Evolutionary conservation across 2,113 vertebrate species (phyloP).

Genomic region (Equus quagga): DNA sequence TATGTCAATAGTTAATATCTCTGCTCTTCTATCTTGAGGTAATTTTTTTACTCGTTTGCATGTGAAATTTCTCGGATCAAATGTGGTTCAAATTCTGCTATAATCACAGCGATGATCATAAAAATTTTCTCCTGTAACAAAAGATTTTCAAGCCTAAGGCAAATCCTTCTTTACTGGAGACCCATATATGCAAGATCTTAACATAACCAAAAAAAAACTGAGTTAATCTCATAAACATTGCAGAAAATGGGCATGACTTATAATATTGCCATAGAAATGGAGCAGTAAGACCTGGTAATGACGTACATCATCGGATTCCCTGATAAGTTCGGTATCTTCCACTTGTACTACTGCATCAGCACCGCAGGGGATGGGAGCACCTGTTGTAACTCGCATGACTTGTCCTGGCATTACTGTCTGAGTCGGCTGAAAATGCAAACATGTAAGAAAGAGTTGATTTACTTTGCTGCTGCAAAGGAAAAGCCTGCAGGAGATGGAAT

Average conservation of each 20-base stretch:
- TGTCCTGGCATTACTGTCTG: constrained; percentile 99
- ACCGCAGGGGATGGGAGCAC: constrained; percentile 99
- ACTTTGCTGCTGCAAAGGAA: constrained; percentile 29
- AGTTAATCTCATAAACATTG: neutral
- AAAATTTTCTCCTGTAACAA: neutral
- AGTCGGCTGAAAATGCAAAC: constrained; percentile 91
- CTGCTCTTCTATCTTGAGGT: neutral
- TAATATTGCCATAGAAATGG: constrained; percentile 19
- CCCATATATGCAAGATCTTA: neutral
- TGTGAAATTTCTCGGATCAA: constrained; percentile 47
- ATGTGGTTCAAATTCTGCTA: constrained; percentile 30
- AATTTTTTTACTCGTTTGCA: constrained; percentile 63
- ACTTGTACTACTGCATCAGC: constrained; percentile 99
- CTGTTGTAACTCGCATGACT: constrained; percentile 99
- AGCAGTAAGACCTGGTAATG: constrained; percentile 58
- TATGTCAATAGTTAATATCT: constrained; percentile 43
- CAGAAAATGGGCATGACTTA: constrained; percentile 40
- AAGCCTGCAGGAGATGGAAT: constrained; percentile 16
- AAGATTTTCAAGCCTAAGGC: constrained; percentile 52
- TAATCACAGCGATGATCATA: neutral
- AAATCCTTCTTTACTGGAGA: neutral
- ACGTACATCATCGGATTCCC: constrained; percentile 98
- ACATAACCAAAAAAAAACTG: neutral
- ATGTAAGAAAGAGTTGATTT: constrained; percentile 48
- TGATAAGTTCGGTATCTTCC: constrained; percentile 98